These are phyloP conservation scores for Brienomyrus brachyistius DNA, from an alignment of 2,113 vertebrate species.

Conservation along the genomic window DNA sequence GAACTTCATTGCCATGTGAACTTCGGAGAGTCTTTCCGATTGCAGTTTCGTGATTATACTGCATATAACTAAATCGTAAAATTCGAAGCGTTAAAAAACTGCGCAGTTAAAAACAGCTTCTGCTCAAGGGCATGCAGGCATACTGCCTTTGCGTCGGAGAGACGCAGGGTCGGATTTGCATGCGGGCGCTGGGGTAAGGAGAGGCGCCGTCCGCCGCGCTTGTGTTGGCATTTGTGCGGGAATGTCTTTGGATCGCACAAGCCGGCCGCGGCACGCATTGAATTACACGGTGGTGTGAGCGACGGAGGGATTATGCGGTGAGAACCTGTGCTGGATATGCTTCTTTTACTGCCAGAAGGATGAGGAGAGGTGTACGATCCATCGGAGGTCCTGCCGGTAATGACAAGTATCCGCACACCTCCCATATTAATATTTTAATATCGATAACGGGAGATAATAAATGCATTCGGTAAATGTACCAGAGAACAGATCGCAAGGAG, in stretches of 20 bases:
- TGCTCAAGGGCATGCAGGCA: not conserved
- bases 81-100: not conserved
- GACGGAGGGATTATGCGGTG: conserved; percentile 52
- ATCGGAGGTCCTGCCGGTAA: not conserved
- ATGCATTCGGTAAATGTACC: not conserved
- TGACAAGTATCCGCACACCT: not conserved
- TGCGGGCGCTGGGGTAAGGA: conserved; percentile 54
- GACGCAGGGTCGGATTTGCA: conserved; percentile 51
- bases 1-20: not conserved
- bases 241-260: conserved; percentile 65
- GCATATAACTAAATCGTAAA: not conserved
- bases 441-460: not conserved
- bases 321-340: conserved; percentile 48
- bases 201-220: conserved; percentile 61
- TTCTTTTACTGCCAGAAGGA: conserved; percentile 33
- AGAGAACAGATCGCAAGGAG: not conserved
- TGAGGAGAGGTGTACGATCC: not conserved
- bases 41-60: not conserved
- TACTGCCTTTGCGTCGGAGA: conserved; percentile 25
- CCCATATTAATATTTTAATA: not conserved
- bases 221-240: conserved; percentile 62
- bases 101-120: not conserved
- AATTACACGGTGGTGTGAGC: conserved; percentile 63
- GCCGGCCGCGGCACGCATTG: conserved; percentile 64
- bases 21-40: not conserved